These are phyloP conservation scores for Anisognathus igniventris DNA, from an alignment of 2,797 vertebrate species.

Conservation along the genomic window DNA sequence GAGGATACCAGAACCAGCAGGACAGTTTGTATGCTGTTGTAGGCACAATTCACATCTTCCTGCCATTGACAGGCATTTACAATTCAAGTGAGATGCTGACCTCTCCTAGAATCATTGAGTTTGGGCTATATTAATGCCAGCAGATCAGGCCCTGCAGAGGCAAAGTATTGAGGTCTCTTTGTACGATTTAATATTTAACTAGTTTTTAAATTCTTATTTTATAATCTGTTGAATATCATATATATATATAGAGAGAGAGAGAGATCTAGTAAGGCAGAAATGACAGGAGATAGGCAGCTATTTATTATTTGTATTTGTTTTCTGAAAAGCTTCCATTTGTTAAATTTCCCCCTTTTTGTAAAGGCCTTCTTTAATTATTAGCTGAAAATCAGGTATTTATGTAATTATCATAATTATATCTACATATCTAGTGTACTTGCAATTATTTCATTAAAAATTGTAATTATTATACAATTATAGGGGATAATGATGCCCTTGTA, in stretches of 20 bases:
- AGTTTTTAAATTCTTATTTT: neutral
- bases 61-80: neutral
- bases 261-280: neutral
- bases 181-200: neutral
- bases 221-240: neutral
- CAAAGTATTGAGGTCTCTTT: neutral
- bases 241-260: rapidly evolving
- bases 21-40: neutral
- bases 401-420: slow-evolving; percentile 71
- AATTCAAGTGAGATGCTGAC: neutral
- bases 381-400: slow-evolving; percentile 70
- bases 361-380: slow-evolving; percentile 67
- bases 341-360: slow-evolving; percentile 43
- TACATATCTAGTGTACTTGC: slow-evolving; percentile 65
- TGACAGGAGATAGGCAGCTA: neutral
- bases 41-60: neutral
- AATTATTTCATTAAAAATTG: slow-evolving; percentile 74
- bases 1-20: neutral
- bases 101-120: neutral
- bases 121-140: neutral
- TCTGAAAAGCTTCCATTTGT: slow-evolving; percentile 44
- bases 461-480: slow-evolving; percentile 68
- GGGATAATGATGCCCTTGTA: slow-evolving; percentile 69
- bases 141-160: neutral
- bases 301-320: slow-evolving; percentile 53